Base-by-base conservation (phyloP, 2,797 vertebrate genomes). In the Aldrovandia affinis region DNA sequence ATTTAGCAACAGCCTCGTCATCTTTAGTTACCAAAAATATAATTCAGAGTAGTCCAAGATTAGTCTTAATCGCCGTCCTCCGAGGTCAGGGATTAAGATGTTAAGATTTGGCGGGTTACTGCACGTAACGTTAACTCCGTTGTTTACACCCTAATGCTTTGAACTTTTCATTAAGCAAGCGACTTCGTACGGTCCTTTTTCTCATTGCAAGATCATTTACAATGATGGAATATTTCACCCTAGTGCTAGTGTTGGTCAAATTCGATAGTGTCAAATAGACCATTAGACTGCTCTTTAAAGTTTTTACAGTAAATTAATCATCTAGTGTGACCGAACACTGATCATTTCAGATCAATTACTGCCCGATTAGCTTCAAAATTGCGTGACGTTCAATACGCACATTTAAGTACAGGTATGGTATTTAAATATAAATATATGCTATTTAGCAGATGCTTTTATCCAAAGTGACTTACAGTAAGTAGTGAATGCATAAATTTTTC, bases 51-150 rank as follows among this genome's bases (percentile, higher is more conserved):
- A 47, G 39, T 8, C 73, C 73, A 77, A 25, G 42, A 77, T 47
- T 77, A 77, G 42, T 44, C 39, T 10, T 44, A 77, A 77, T 77
- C 73, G 15, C 73, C 73, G n/a, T 25, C 73, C 22, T 77, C 73
- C 73, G 20, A 6, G 39, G 44, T 47, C 42, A 47, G 42, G 42
- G 39, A 42, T 1, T 47, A 77, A 77, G 39, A 39, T 47, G 6
- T 44, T 77, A 25, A 44, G 42, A 25, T 15, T 30, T 14, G 57
- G 14, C 57, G n/a, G 57, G 57, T 61, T 30, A 3, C 33, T 5
- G 68, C 33, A 70, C 15, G 36, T 70, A 44, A 47, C 73, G 73
- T 6, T 77, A 44, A 77, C n/a, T 10, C 39, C 39, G 42, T n/a
- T 77, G 73, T 47, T 77, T 77, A 77, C 25, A n/a, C 47, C 42